These are phyloP conservation scores for Cosmia trapezina DNA, from an alignment of 2,888 invertebrate genomes.

Conservation along the genomic window DNA sequence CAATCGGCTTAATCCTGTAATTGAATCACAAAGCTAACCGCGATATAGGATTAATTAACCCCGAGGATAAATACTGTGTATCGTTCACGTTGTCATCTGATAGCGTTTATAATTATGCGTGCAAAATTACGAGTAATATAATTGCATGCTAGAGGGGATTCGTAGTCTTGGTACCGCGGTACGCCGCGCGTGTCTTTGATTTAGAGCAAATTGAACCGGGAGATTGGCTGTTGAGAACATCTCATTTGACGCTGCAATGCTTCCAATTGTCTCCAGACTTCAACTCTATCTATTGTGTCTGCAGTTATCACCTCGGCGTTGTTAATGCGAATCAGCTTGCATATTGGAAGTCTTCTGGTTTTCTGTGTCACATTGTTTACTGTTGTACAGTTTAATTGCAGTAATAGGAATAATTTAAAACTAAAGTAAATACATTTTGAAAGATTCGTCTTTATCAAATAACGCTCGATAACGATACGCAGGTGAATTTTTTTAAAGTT, in stretches of 20 bases:
- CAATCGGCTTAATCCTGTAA: constrained; percentile 63
- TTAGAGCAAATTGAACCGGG: constrained; percentile 88
- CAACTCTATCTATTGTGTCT: constrained; percentile 78
- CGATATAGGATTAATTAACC: constrained; percentile 69
- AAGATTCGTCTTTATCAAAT: not conserved
- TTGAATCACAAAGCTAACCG: constrained; percentile 68
- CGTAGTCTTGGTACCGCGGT: constrained; percentile 45
- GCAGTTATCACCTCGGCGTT: constrained; percentile 72
- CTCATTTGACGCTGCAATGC: constrained; percentile 88
- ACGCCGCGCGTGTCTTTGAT: constrained; percentile 77
- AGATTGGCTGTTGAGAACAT: constrained; percentile 86
- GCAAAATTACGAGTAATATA: constrained; percentile 72
- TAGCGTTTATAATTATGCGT: constrained; percentile 77
- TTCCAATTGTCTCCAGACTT: constrained; percentile 84
- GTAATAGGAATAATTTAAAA: not conserved
- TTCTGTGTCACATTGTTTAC: constrained; percentile 62
- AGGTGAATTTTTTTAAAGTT: not conserved
- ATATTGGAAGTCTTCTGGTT: constrained; percentile 66
- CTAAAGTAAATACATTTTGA: not conserved
- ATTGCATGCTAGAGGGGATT: constrained; percentile 70
- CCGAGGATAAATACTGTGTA: constrained; percentile 68
- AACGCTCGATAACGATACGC: no score
- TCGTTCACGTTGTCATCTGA: constrained; percentile 72
- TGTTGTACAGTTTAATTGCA: constrained; percentile 29
- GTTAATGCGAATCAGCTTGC: constrained; percentile 71